Evolutionary conservation across 2,113 vertebrate genomes (phyloP), one percentile per base, ranked within the genome.

Genomic region (Pseudorectes ferrugineus): DNA sequence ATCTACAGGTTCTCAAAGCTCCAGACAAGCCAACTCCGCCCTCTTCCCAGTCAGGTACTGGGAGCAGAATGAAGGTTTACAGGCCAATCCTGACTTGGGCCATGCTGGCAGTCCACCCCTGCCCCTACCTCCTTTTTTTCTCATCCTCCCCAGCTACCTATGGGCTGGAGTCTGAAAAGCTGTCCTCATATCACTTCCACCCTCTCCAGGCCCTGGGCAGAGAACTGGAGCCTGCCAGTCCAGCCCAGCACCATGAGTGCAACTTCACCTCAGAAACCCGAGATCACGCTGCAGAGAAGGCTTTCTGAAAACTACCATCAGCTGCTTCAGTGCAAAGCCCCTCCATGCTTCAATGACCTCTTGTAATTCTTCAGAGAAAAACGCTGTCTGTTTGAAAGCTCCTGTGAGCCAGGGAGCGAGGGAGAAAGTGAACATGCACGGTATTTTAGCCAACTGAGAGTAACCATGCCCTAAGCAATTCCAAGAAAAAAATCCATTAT

Each of bases 311-410:
- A n/a, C 46, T 15, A 21, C 38, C 38, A 48, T 63, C 79, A 87
- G 61, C 36, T 91, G 77, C 79, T 71, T 59, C 24, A 81, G 28
- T 5, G 12, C 35, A 86, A 84, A 81, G 31, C 40, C 77, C 17
- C 58, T 89, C 72, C 25, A n/a, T 4, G 36, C 73, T 75, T 85
- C 81, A 61, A 49, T 16, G 23, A 35, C 31, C 61, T 89, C 89
- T 91, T 85, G 35, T 82, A 59, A 72, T 29, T 73, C 85, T 79
- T 92, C 61, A 87, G 61, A 84, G 65, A 75, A 91, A 40, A 59
- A 85, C 2, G 6, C 31, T 20, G 9, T 14, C 48, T 82, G 54
- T 52, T 45, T 90, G 54, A 93, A 92, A 93, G 70, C 77, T 57
- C n/a, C 49, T 25, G 18, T 1, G 1, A 93, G 54, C n/a, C 2